Base-by-base conservation (phyloP, 2,888 invertebrate genomes). In the Caenorhabditis afra region DNA sequence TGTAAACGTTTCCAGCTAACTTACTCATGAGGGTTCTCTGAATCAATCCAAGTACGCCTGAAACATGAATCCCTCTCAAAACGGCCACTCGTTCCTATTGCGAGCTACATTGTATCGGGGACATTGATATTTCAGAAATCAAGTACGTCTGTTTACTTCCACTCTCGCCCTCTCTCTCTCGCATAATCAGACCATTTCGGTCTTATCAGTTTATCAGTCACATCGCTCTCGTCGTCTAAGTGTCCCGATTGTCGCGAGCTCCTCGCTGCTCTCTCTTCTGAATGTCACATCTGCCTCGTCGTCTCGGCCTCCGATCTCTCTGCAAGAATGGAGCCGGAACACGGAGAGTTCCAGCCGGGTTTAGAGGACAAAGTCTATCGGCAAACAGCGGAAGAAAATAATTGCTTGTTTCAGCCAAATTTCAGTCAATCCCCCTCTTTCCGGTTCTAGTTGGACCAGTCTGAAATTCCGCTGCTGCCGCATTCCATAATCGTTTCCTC, bases 181-280 rank as follows among this genome's bases (percentile, higher is more conserved):
- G 59, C 41, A 7, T 61, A 61, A 68, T 61, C 68, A 44, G 59
- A 68, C 61, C 68, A 68, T 49, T 44, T 59, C 67, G 39, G n/a
- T 18, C 11, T 52, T 52, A 23, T 50, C 41, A 39, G 18, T 37
- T 71, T 61, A 61, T 61, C 59, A 68, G 65, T 74, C 74, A 74
- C 66, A 74, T 65, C 65, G 39, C 65, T 14, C 65, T 65, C 74
- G 52, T 66, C 39, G 37, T 50, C 74, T 74, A 49, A n/a, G 53
- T 65, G 59, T 61, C 55, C 47, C 65, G 39, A 22, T 20, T 58
- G 57, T 37, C 16, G n/a, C 35, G 16, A 20, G 37, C 1, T 41
- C 12, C 45, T 39, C 44, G 3, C 12, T 37, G 39, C 55, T 58
- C 44, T 50, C 44, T 66, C 3, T 16, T 3, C 57, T 4, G 7